Base-by-base conservation (phyloP, 2,113 vertebrate species). In the Bufo bufo region DNA sequence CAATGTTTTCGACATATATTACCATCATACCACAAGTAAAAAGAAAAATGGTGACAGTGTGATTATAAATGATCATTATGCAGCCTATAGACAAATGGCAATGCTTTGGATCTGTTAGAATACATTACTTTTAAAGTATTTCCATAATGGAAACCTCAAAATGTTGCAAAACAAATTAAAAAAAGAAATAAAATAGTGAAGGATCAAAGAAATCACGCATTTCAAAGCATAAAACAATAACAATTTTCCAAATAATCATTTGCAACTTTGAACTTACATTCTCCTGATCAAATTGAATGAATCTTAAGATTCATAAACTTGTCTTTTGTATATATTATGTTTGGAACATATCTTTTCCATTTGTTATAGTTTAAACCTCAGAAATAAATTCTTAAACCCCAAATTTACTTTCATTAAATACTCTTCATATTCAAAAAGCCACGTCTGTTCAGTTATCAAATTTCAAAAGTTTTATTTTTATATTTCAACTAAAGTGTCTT, bases 11-110 rank as follows among this genome's bases (percentile, higher is more conserved):
- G 47, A 54, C 43, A 54, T 85, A 84, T 84, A 52, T 52, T 84
- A 84, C 66, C 33, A 86, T 66, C 85, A 86, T 79, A 54, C 61
- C 75, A 69, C 59, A 61, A 86, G 77, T 85, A 50, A 66, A 86
- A 54, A 66, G 49, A 86, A 84, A 84, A 84, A 54, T 84, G 82
- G 82, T 49, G 71, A 69, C 7, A 50, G n/a, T 45, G 54, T 14
- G 63, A 83, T 69, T 84, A 84, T 52, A 69, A 20, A 66, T 50
- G 14, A 50, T 49, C 23, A 80, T 45, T 43, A 82, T 65, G 63
- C 59, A 45, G 17, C 49, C 49, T 69, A 63, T 71, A 69, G 20
- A 63, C 58, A 79, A 54, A 54, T 69, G 47, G 66, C 52, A 85
- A 58, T 74, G 83, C 59, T 79, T 69, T 69, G 14, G 77, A 86